Base-by-base conservation (phyloP, 2,888 invertebrate genomes). In the Xylophagus ater region DNA sequence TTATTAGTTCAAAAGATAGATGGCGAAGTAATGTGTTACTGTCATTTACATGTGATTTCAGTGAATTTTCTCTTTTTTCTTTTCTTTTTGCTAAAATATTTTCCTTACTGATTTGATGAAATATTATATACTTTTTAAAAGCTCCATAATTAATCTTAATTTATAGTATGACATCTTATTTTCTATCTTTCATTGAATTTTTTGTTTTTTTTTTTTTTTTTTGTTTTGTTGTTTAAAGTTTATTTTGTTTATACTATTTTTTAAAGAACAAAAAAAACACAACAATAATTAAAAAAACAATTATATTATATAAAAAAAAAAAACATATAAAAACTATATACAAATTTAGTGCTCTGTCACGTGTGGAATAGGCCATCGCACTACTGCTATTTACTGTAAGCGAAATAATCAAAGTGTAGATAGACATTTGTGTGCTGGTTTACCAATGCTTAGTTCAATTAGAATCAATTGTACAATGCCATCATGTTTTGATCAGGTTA, bases 341-440 rank as follows among this genome's bases (percentile, higher is more conserved):
- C 24, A 34, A 34, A 40, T 57, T 45, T 53, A 78, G 78, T 81
- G 80, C 55, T 77, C 78, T 9, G 72, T 68, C n/a, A 70, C 71
- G 5, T 81, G 80, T 56, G 80, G 78, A 3, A 59, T 58, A 19
- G 79, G 78, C 15, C 62, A 62, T 50, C 62, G 67, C 32, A 59
- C 62, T 40, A 48, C 44, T 40, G 44, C 44, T 44, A 48, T 48
- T 44, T 43, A 43, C 43, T 51, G 51, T 46, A 49, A 42, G 41
- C 48, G 49, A 46, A 49, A 51, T 47, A 49, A 49, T 46, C 35
- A 45, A 43, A 42, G 47, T 45, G 49, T 51, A 43, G 47, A 49
- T 43, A 42, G 45, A 45, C 43, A 43, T 44, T 41, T 49, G 26
- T 50, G 50, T 48, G 42, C 42, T 43, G 43, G 43, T 44, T 43